Base-by-base conservation (phyloP, 2,888 invertebrate species). In the Volucella zonaria region DNA sequence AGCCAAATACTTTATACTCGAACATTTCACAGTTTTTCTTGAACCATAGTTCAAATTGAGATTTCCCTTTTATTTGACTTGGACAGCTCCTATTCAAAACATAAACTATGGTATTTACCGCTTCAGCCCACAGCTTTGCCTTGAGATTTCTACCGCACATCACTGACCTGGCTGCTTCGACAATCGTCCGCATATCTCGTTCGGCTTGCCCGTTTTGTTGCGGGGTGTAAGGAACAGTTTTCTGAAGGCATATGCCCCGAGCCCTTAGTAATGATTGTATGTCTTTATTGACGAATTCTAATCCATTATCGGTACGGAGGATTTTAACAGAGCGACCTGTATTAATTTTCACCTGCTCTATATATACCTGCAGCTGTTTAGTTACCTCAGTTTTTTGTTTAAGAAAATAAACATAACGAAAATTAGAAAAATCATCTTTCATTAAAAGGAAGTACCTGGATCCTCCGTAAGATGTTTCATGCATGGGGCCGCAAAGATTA, bases 201-300 rank as follows among this genome's bases (percentile, higher is more conserved):
- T 90, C 89, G 0, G 88, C 88, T 51, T 1, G 77, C 0, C 90
- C 89, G 82, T 91, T 91, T 82, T 90, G 89, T 82, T 90, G 88
- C 8, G 90, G 89, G 9, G 89, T 89, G 78, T 89, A 89, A 1
- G 87, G 71, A 0, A 87, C 88, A 8, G 87, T 87, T 81, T 52
- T 78, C 38, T 88, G 87, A 52, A 87, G 82, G 23, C 82, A 56
- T 38, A 88, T 88, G 40, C 88, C 88, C 52, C 87, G 62, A 43
- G 78, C 56, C 40, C 87, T 77, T 3, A 88, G 73, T 54, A 87
- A 87, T 9, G 85, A 59, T 52, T 86, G 42, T 8, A 88, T 54
- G 18, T 81, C 82, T 38, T 87, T 74, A 18, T 85, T 87, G 1
- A 18, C 18, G 18, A 18, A 18, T 18, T 18, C 1, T 18, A 18